phyloP scores from a whole-genome alignment of 2,888 invertebrate genomes.

The Graphium colonna region DNA sequence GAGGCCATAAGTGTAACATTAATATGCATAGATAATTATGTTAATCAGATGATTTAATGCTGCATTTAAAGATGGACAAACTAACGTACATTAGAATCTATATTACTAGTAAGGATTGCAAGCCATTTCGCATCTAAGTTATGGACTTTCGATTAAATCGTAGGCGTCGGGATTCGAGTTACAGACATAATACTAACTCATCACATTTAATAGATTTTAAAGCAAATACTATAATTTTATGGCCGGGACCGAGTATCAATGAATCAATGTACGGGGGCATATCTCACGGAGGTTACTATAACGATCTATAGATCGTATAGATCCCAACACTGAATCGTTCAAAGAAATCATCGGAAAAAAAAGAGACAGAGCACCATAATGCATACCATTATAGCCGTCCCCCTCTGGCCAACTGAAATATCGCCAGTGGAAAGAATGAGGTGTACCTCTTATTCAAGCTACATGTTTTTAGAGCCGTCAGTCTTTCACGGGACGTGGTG shows the following conservation, averaged over 20 bases:
- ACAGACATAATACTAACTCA: constrained; percentile 11
- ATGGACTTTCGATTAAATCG: constrained; percentile 13
- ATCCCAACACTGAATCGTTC: constrained; percentile 57
- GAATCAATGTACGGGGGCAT: constrained; percentile 52
- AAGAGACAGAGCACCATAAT: constrained; percentile 58
- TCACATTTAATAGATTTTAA: constrained; percentile 30
- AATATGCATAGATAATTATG: too few relatives aligned
- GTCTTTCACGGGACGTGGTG: constrained; percentile 38
- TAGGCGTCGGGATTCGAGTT: constrained; percentile 16
- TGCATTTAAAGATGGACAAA: too few relatives aligned
- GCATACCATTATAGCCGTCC: constrained; percentile 67
- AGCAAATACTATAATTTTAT: constrained; percentile 43
- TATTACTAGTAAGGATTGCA: neutral
- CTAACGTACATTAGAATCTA: constrained; percentile 13
- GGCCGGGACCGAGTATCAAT: constrained; percentile 45
- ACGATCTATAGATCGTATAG: constrained; percentile 69
- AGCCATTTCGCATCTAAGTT: constrained; percentile 10
- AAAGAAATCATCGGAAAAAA: constrained; percentile 73
- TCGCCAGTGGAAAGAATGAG: constrained; percentile 38
- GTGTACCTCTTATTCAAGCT: constrained; percentile 52
- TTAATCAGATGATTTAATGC: too few relatives aligned
- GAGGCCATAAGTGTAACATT: too few relatives aligned
- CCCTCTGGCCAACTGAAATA: constrained; percentile 31
- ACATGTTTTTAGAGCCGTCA: constrained; percentile 40
- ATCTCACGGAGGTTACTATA: constrained; percentile 62